phyloP scores from a whole-genome alignment of 2,113 vertebrate species.

The Anarhynchus alexandrinus region DNA sequence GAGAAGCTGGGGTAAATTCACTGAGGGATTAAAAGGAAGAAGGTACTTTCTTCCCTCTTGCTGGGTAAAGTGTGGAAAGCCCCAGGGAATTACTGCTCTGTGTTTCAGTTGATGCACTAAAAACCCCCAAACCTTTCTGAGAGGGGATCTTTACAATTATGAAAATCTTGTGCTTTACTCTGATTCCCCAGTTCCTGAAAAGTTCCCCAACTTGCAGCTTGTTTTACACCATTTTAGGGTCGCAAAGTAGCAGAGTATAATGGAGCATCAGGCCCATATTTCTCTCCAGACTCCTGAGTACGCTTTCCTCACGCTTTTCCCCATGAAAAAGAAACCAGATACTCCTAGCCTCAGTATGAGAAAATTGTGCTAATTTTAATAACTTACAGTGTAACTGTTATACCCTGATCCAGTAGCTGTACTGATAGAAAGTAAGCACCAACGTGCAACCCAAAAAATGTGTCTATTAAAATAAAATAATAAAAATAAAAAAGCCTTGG shows the following conservation, averaged over 20 bases:
- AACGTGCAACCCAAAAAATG: neutral
- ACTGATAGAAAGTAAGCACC: neutral
- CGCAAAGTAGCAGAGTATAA: neutral
- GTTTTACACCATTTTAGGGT: neutral
- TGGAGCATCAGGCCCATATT: neutral
- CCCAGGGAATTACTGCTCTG: constrained; percentile 17
- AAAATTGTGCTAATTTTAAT: constrained; percentile 30
- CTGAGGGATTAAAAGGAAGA: neutral
- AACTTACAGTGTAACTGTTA: neutral
- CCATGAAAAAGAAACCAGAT: constrained; percentile 21
- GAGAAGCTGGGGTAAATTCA: constrained; percentile 2
- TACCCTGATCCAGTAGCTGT: neutral
- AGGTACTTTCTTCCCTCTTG: constrained; percentile 9
- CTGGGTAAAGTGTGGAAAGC: constrained; percentile 8
- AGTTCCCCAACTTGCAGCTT: neutral
- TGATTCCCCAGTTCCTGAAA: neutral
- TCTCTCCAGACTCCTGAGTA: neutral
- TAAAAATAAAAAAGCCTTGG: constrained; percentile 2
- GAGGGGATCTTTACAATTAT: neutral
- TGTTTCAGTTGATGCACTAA: neutral
- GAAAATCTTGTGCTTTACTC: neutral
- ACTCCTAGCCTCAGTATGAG: neutral
- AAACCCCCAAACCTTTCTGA: neutral
- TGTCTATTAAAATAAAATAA: constrained; percentile 36
- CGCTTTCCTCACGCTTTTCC: neutral